Evolutionary conservation across 2,797 vertebrate species (phyloP).

Genomic region (Poeciliopsis presidionis): DNA sequence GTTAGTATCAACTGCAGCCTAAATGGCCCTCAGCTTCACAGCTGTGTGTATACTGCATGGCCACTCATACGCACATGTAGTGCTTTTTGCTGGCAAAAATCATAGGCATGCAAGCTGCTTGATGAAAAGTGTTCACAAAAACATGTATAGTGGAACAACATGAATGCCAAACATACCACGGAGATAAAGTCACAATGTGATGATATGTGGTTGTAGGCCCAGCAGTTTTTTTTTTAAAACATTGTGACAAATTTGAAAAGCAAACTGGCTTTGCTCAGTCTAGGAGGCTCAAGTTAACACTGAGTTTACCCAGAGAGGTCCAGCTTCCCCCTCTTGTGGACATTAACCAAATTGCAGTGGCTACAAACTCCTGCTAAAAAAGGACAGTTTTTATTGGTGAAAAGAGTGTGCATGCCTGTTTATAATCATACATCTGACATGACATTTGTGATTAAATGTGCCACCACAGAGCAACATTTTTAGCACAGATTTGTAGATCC

Average conservation of each 20-base stretch:
- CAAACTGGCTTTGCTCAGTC: neutral
- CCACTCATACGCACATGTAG: constrained; percentile 23
- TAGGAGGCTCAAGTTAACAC: constrained; percentile 1
- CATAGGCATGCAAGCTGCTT: constrained; percentile 29
- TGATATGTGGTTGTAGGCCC: no score
- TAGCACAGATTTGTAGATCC: neutral
- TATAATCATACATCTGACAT: neutral
- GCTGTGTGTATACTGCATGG: constrained; percentile 69
- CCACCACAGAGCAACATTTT: neutral
- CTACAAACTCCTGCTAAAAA: neutral
- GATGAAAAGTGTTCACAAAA: constrained; percentile 41
- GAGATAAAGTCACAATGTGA: neutral
- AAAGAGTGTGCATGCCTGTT: neutral
- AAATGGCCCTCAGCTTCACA: constrained; percentile 52
- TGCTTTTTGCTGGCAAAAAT: constrained; percentile 37
- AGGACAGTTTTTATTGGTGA: neutral
- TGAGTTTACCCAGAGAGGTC: constrained; percentile 16
- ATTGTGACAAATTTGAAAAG: neutral
- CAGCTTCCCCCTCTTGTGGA: constrained; percentile 61
- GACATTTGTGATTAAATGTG: neutral
- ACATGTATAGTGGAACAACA: neutral
- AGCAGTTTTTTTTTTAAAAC: neutral
- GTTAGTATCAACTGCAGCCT: constrained; percentile 53
- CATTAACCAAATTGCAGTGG: constrained; percentile 14
- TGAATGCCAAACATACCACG: neutral